Conservation (phyloP, 2,797 vertebrate genomes). For the Tapirus indicus region DNA sequence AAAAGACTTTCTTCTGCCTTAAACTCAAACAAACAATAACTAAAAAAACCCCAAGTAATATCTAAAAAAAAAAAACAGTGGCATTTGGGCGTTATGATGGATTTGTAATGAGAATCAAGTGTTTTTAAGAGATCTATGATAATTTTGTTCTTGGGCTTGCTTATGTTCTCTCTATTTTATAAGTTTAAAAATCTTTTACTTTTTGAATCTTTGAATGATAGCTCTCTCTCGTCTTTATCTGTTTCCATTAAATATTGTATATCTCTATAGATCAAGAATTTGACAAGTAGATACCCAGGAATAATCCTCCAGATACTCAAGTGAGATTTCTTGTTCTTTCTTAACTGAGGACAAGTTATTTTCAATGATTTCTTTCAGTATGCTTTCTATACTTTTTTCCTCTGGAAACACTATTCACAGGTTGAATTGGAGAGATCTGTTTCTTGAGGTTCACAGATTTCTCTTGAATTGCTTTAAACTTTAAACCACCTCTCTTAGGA, state of each 20-base stretch:
- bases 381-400: constrained; percentile 34
- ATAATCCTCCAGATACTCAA: not conserved
- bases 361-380: constrained; percentile 15
- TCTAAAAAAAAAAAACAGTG: not conserved
- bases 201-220: not conserved
- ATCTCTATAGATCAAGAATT: constrained; percentile 17
- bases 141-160: not conserved
- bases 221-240: not conserved
- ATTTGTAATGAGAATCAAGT: not conserved
- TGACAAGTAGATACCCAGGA: not conserved
- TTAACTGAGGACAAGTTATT: constrained; percentile 37
- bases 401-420: not conserved
- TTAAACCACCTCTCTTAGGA: constrained; percentile 9
- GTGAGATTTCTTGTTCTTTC: constrained; percentile 40
- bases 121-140: not conserved
- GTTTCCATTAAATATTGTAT: constrained; percentile 17
- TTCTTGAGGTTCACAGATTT: not conserved
- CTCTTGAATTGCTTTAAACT: constrained; percentile 34
- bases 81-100: not conserved
- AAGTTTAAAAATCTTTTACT: not conserved
- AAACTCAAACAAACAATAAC: not conserved
- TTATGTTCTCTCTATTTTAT: not conserved
- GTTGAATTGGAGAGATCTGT: not conserved
- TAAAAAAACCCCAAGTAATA: not conserved
- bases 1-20: constrained; percentile 17